Evolutionary conservation across 1,140 invertebrate species (phyloP).

Genomic region (Atta cephalotes): DNA sequence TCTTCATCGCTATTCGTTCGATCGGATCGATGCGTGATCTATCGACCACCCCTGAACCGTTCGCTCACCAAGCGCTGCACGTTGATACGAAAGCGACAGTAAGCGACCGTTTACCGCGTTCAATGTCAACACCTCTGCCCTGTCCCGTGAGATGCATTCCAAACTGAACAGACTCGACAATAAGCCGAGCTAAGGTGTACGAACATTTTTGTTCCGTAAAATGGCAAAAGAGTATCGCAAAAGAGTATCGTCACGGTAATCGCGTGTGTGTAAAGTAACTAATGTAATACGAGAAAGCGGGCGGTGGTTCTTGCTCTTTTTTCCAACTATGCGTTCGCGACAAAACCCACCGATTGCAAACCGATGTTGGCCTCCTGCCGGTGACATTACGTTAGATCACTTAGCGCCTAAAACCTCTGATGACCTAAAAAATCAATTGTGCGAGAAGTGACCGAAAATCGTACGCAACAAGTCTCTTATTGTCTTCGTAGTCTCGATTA

Average conservation of each 20-base stretch:
- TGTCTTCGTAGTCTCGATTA: not conserved
- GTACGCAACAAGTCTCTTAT: conserved; percentile 17
- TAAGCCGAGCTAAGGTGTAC: not conserved
- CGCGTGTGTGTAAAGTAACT: conserved; percentile 30
- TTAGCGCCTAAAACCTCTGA: not conserved
- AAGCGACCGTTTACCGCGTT: conserved; percentile 21
- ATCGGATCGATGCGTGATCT: conserved; percentile 32
- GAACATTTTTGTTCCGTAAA: conserved; percentile 12
- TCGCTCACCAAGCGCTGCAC: conserved; percentile 72
- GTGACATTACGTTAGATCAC: not conserved
- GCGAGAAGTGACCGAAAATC: conserved; percentile 31
- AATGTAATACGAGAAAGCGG: conserved; percentile 58
- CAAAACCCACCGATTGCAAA: conserved; percentile 44
- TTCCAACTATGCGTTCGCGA: not conserved
- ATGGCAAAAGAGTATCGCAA: conserved; percentile 37
- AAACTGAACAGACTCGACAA: not conserved
- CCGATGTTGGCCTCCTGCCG: not conserved
- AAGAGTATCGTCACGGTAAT: conserved; percentile 42
- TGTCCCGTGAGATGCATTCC: not conserved
- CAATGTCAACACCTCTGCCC: conserved; percentile 33
- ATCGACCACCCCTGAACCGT: conserved; percentile 25
- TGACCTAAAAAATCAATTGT: conserved; percentile 37
- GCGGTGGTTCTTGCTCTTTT: conserved; percentile 15
- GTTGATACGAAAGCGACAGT: conserved; percentile 74
- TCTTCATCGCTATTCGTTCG: conserved; percentile 26